Percentiles rank a stretch among this genome's conserved stretches.
Conservation (phyloP, 2,888 invertebrate genomes). For the Scelioninae gen. 1 region DNA sequence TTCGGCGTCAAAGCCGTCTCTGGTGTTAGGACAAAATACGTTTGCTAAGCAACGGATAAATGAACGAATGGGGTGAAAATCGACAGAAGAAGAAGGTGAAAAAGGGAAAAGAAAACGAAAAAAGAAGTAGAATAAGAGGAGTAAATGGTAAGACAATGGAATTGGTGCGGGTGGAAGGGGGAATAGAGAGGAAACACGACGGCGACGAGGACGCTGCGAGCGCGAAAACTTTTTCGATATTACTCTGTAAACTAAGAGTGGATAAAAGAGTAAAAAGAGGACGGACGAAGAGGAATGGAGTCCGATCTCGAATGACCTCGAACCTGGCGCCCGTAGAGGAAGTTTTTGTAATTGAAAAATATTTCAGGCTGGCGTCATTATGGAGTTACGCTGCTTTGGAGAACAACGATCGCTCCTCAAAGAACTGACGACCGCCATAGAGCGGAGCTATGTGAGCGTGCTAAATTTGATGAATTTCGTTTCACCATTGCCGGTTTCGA, state of each 20-base stretch:
- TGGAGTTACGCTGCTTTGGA: constrained; percentile 63
- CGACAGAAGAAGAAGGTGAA: constrained; percentile 18
- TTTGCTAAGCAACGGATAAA: constrained; percentile 21
- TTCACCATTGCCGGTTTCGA: constrained; percentile 8
- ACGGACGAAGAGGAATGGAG: constrained; percentile 52
- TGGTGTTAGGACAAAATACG: constrained; percentile 38
- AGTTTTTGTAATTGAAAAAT: constrained; percentile 79
- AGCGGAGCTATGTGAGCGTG: constrained; percentile 73
- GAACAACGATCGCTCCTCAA: constrained; percentile 70
- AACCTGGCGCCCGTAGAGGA: constrained; percentile 54
- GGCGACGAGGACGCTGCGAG: constrained; percentile 53
- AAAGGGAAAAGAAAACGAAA: constrained; percentile 21
- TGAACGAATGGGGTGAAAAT: constrained; percentile 13
- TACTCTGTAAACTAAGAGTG: constrained; percentile 72
- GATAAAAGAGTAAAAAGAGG: constrained; percentile 54
- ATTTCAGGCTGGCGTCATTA: constrained; percentile 79
- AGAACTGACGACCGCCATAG: constrained; percentile 71
- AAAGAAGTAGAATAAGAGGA: constrained; percentile 65
- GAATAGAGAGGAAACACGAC: constrained; percentile 6
- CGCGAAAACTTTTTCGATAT: constrained; percentile 74
- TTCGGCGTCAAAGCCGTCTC: constrained; percentile 32
- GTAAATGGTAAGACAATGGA: constrained; percentile 76
- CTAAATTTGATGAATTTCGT: constrained; percentile 78
- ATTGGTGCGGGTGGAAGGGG: constrained; percentile 60
- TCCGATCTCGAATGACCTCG: constrained; percentile 61